These are phyloP conservation scores for Gastracanthus pulcherrimus DNA, from an alignment of 2,888 invertebrate genomes.

Conservation along the genomic window DNA sequence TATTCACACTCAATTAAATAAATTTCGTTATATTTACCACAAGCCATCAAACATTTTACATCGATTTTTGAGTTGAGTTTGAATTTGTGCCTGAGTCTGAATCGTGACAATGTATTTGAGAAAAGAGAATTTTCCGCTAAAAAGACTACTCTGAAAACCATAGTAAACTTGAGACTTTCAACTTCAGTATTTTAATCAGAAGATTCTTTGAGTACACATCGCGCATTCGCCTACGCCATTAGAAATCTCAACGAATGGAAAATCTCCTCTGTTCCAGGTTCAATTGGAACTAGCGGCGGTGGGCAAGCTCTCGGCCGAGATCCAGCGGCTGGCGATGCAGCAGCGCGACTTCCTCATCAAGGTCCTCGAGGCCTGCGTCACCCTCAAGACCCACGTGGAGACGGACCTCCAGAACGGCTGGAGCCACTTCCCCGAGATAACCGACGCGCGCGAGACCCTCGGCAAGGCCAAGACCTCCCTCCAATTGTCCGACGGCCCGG, in stretches of 20 bases:
- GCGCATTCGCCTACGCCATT: too few species aligned
- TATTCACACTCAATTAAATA: too few species aligned
- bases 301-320: constrained; percentile 84
- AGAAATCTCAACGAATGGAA: background rate
- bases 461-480: constrained; percentile 82
- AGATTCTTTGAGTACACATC: too few species aligned
- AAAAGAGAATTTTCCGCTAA: too few species aligned
- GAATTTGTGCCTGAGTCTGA: too few species aligned
- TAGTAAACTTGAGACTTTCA: too few species aligned
- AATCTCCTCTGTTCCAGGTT: constrained; percentile 73
- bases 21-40: too few species aligned
- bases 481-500: constrained; percentile 80
- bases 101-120: too few species aligned
- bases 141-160: too few species aligned
- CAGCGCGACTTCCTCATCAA: constrained; percentile 86
- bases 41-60: too few species aligned
- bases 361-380: constrained; percentile 86
- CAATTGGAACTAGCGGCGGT: constrained; percentile 84
- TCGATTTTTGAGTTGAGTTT: too few species aligned
- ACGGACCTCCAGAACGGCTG: constrained; percentile 85
- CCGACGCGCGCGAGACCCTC: constrained; percentile 83
- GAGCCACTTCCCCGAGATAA: constrained; percentile 82
- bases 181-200: too few species aligned
- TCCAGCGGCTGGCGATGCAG: constrained; percentile 84
- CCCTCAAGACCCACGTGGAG: constrained; percentile 87